Percentiles rank a stretch among this genome's conserved stretches.
Conservation (phyloP, 2,888 invertebrate species). For the Cotesia congregata region DNA sequence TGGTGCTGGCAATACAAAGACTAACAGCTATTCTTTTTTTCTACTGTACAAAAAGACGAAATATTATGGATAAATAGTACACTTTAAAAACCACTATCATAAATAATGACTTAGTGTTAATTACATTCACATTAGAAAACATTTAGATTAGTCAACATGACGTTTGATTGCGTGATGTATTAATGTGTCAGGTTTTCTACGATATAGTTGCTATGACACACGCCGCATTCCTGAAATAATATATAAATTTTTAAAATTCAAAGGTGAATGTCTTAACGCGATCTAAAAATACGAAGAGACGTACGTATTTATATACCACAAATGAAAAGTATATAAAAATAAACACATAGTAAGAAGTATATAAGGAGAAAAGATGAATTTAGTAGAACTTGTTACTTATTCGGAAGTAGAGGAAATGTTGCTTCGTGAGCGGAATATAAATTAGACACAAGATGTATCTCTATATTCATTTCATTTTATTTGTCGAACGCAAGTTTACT, state of each 20-base stretch:
- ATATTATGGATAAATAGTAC: too few relatives aligned
- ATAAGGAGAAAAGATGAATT: background rate
- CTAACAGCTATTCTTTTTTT: too few relatives aligned
- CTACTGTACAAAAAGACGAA: too few relatives aligned
- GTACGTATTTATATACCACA: background rate
- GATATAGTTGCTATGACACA: background rate
- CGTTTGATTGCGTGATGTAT: background rate
- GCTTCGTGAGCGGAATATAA: conserved; percentile 28
- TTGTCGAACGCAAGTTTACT: conserved; percentile 29
- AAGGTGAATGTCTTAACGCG: background rate
- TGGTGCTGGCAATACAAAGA: too few relatives aligned
- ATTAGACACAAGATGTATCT: background rate
- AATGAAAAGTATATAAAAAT: background rate
- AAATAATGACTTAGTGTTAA: background rate
- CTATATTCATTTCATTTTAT: background rate
- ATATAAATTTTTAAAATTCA: background rate
- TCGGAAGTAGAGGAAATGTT: conserved; percentile 22
- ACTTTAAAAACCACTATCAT: background rate
- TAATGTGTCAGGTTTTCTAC: background rate
- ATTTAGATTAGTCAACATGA: background rate
- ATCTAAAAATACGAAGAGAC: background rate
- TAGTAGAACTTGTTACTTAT: background rate
- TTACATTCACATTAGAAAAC: background rate
- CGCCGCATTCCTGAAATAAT: background rate
- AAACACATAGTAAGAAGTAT: background rate